phyloP scores from a whole-genome alignment of 37 sponge, comb jelly and placozoan species.

The Amphimedon queenslandica region DNA sequence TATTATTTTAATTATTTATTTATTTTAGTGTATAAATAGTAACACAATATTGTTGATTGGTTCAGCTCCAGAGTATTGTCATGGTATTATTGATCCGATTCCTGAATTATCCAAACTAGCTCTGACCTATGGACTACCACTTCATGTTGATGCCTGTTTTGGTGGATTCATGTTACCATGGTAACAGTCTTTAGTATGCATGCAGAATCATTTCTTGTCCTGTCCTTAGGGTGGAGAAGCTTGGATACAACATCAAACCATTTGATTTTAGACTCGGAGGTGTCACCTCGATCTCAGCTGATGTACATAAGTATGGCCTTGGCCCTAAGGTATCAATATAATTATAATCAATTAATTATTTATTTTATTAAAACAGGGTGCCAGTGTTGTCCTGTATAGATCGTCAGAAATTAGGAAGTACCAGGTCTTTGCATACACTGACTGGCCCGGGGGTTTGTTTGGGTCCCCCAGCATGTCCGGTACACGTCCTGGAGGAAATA shows the following conservation, averaged over 20 bases:
- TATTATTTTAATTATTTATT: not conserved
- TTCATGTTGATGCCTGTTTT: slow-evolving; percentile 92
- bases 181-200: slow-evolving; percentile 25
- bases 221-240: slow-evolving; percentile 75
- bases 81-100: slow-evolving; percentile 85
- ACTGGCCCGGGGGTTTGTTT: slow-evolving; percentile 90
- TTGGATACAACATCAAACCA: slow-evolving; percentile 58
- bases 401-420: slow-evolving; percentile 43
- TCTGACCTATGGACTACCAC: slow-evolving; percentile 45
- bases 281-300: slow-evolving; percentile 91
- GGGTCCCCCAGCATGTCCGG: slow-evolving; percentile 84
- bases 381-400: slow-evolving; percentile 80
- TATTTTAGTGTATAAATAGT: slow-evolving; percentile 51
- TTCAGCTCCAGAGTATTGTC: slow-evolving; percentile 83
- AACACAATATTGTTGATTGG: slow-evolving; percentile 77
- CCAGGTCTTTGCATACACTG: slow-evolving; percentile 74
- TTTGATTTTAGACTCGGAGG: slow-evolving; percentile 83
- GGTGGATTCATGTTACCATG: slow-evolving; percentile 93
- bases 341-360: not conserved
- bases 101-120: slow-evolving; percentile 54
- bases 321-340: slow-evolving; percentile 64
- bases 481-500: slow-evolving; percentile 73
- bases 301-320: slow-evolving; percentile 88
- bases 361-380: slow-evolving; percentile 38
- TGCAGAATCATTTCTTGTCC: not conserved